Percentiles rank a stretch among this genome's conserved stretches.
Evolutionary conservation across 2,888 invertebrate species (phyloP).

Genomic region (Tanypteryx hageni): DNA sequence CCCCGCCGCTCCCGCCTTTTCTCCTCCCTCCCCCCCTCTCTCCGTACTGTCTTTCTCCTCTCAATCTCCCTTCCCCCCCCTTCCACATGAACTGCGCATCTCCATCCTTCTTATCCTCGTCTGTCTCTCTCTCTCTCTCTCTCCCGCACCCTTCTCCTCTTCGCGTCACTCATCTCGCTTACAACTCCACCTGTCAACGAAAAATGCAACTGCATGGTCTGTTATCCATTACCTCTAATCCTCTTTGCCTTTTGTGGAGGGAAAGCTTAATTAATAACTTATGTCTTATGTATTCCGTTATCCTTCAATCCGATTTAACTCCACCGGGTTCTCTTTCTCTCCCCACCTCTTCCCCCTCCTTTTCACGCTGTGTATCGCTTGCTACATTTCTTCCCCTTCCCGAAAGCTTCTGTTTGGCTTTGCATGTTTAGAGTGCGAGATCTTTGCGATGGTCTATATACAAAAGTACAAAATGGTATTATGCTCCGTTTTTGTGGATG

Average conservation of each 20-base stretch:
- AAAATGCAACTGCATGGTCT: constrained; percentile 53
- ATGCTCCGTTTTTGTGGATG: no score
- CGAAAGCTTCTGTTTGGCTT: not conserved
- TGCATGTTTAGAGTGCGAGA: not conserved
- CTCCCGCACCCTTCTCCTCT: not conserved
- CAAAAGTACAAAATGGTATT: no score
- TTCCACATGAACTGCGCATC: not conserved
- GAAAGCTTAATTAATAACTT: constrained; percentile 59
- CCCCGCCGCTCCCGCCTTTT: not conserved
- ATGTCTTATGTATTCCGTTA: constrained; percentile 50
- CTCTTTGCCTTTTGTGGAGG: constrained; percentile 19
- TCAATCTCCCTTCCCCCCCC: not conserved
- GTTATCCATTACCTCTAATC: constrained; percentile 55
- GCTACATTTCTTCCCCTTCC: not conserved
- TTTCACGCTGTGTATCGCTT: not conserved
- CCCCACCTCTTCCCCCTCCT: not conserved
- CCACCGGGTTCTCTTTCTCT: constrained; percentile 10
- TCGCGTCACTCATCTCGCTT: not conserved
- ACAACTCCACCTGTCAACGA: constrained; percentile 49
- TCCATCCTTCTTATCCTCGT: not conserved
- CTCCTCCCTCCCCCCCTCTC: not conserved
- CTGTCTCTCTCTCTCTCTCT: not conserved
- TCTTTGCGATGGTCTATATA: not conserved
- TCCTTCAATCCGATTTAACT: constrained; percentile 51
- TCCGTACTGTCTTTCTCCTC: not conserved